Evolutionary conservation across 2,113 vertebrate species (phyloP), one percentile per base, ranked within the genome.

Genomic region (Triplophysa rosa): DNA sequence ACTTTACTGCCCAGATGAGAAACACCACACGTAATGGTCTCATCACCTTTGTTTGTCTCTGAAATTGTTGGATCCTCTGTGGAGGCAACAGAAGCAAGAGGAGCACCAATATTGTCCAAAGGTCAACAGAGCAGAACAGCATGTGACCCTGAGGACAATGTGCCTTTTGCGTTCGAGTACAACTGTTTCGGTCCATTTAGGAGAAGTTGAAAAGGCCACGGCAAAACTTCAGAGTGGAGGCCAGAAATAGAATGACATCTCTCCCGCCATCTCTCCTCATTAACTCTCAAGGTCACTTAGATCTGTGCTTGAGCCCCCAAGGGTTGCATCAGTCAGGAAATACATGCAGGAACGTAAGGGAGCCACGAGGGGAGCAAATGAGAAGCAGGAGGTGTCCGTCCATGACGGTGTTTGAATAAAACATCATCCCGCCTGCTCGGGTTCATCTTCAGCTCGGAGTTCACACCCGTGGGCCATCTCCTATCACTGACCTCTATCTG

Each of bases 371-470:
- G 40, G 26, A 29, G 54, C 23, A 70, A 52, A 79, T n/a, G 10
- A 45, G 68, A 54, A 23, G 2, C 21, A 17, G 54, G 19, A 24
- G 59, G 58, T 54, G 73, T 54, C n/a, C 64, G 61, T 59, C 19
- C 54, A 19, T 80, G 68, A 65, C 71, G 75, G 54, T 82, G 19
- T 66, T 74, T 83, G 67, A 81, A 81, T 81, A 83, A 85, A 83
- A 79, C 59, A 83, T 72, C 70, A 33, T 19, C 29, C 73, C 17
- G 65, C 33, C 64, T 52, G 24, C 70, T 81, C 33, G 49, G 47
- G 52, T 23, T 83, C 65, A 54, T 81, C 42, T 83, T 65, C 58
- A 47, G 21, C 64, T 65, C 33, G 29, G 24, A 49, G 49, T 66
- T 69, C 67, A 45, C 61, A 19, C 23, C 70, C 59, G 37, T 23